Conservation (phyloP, 1,140 invertebrate species). For the Drosophila santomea region DNA sequence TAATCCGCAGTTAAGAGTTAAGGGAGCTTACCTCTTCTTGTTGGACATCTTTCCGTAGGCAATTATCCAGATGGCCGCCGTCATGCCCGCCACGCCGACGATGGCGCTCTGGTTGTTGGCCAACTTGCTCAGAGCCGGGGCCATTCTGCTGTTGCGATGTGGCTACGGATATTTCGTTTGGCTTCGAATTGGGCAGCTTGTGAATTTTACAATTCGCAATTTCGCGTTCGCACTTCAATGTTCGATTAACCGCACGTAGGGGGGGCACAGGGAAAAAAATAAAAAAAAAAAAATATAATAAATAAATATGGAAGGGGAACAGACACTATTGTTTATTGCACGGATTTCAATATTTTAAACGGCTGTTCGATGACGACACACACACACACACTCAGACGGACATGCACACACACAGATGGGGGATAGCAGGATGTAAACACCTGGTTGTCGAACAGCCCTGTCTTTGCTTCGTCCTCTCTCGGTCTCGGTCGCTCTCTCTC, state of each 20-base stretch:
- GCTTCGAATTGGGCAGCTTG: not conserved
- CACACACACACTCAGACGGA: not conserved
- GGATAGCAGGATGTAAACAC: slow-evolving; percentile 40
- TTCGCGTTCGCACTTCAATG: slow-evolving; percentile 25
- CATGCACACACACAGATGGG: slow-evolving; percentile 1
- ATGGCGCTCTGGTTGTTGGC: slow-evolving; percentile 86
- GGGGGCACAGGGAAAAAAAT: slow-evolving; percentile 18
- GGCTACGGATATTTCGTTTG: not conserved
- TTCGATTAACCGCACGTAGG: slow-evolving; percentile 23
- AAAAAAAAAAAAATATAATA: slow-evolving; percentile 24
- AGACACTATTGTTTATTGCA: slow-evolving; percentile 24
- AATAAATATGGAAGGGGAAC: not conserved
- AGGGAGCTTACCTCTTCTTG: slow-evolving; percentile 74
- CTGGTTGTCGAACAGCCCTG: slow-evolving; percentile 26
- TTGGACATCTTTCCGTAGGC: slow-evolving; percentile 85
- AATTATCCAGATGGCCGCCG: slow-evolving; percentile 86
- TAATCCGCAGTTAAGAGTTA: not conserved
- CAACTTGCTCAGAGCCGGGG: slow-evolving; percentile 88
- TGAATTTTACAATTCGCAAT: slow-evolving; percentile 3
- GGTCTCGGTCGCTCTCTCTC: slow-evolving; percentile 10
- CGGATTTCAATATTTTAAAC: slow-evolving; percentile 6
- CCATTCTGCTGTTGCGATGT: slow-evolving; percentile 85
- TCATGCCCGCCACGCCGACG: slow-evolving; percentile 86
- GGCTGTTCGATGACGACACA: slow-evolving; percentile 20
- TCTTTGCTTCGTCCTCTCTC: slow-evolving; percentile 21